A percentile compares a stretch with the other conserved stretches of the same genome.
phyloP scores from a whole-genome alignment of 2,888 invertebrate species.

The Aethes cnicana region DNA sequence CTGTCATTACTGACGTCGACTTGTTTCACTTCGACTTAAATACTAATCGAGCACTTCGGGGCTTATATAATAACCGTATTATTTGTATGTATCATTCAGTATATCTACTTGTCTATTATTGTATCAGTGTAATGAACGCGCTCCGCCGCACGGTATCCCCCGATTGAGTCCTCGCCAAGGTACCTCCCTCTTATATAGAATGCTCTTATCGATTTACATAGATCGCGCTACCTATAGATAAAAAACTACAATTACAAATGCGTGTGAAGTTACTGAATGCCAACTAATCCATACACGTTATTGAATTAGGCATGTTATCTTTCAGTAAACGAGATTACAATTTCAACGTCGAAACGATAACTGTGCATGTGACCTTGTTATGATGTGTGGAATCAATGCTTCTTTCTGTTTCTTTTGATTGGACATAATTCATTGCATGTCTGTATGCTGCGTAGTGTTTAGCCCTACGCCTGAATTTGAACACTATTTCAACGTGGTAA shows the following conservation, averaged over 20 bases:
- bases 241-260: conserved; percentile 16
- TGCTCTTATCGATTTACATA: conserved; percentile 22
- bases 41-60: neutral
- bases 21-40: conserved; percentile 1
- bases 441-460: conserved; percentile 44
- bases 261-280: conserved; percentile 18
- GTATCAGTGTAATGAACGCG: neutral
- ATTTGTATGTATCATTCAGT: conserved; percentile 1
- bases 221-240: conserved; percentile 25
- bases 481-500: conserved; percentile 8
- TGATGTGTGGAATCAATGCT: conserved; percentile 41
- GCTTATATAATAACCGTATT: neutral
- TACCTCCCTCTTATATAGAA: conserved; percentile 17
- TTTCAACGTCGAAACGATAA: conserved; percentile 32
- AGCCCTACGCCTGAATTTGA: conserved; percentile 52
- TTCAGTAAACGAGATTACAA: conserved; percentile 31
- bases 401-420: conserved; percentile 60
- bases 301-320: conserved; percentile 27
- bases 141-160: neutral
- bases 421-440: conserved; percentile 67
- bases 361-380: conserved; percentile 50
- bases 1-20: neutral
- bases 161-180: conserved; percentile 15
- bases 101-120: neutral
- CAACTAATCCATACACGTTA: conserved; percentile 25